Conservation (phyloP, 1,140 invertebrate species). For the Daktulosphaira vitifoliae region DNA sequence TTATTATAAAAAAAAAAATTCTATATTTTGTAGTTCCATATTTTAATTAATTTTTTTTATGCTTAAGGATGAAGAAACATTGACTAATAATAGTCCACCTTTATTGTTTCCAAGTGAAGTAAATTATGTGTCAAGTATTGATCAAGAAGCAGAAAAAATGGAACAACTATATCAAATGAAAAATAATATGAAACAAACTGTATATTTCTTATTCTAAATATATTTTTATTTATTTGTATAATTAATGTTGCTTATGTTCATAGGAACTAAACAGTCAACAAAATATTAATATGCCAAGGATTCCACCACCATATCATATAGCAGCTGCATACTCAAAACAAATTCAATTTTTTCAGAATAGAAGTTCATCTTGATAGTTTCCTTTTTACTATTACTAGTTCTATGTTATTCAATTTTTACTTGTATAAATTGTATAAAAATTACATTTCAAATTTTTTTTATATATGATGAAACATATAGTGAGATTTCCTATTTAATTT, state of each 20-base stretch:
- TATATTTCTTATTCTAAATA: background rate
- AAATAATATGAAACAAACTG: background rate
- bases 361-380: background rate
- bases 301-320: slow-evolving; percentile 33
- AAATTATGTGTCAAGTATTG: background rate
- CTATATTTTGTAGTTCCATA: too few species aligned
- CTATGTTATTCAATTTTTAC: too few species aligned
- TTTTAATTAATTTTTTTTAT: too few species aligned
- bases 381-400: too few species aligned
- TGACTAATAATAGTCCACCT: background rate
- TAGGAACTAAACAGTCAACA: background rate
- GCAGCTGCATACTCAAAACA: slow-evolving; percentile 33
- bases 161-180: slow-evolving; percentile 7
- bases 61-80: background rate
- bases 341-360: slow-evolving; percentile 21
- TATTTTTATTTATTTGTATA: too few species aligned
- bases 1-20: too few species aligned
- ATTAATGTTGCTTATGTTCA: background rate
- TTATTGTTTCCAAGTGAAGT: background rate
- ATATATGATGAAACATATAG: too few species aligned
- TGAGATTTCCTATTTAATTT: too few species aligned
- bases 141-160: slow-evolving; percentile 13
- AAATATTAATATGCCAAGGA: background rate
- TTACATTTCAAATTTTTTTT: too few species aligned
- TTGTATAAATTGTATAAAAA: too few species aligned